Percentiles rank a stretch among this genome's conserved stretches.
These are phyloP conservation scores for Alaudala cheleensis DNA, from an alignment of 2,113 vertebrate genomes.

Conservation along the genomic window DNA sequence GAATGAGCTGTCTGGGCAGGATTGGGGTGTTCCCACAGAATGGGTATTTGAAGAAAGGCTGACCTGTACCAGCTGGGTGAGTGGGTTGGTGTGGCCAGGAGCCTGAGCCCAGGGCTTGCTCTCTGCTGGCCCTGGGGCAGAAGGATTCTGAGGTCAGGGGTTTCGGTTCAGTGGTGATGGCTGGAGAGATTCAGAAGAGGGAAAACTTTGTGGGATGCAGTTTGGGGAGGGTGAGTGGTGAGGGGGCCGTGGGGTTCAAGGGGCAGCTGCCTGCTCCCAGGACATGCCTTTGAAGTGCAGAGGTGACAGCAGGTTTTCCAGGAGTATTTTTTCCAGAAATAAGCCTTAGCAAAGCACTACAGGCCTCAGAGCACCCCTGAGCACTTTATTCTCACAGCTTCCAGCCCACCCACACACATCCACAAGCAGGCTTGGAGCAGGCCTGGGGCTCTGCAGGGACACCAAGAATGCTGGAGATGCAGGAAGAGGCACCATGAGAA, in stretches of 20 bases:
- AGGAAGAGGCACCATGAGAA: not conserved
- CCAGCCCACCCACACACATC: not conserved
- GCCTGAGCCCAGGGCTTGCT: not conserved
- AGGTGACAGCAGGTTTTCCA: not conserved
- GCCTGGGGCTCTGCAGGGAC: not conserved
- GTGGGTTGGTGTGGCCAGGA: not conserved
- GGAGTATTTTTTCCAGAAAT: not conserved
- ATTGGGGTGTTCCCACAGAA: too few species aligned
- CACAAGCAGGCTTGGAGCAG: not conserved
- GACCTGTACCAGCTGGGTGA: not conserved
- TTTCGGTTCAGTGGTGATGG: not conserved
- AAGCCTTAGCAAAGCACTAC: not conserved
- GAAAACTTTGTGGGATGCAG: accelerated
- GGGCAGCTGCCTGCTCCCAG: not conserved
- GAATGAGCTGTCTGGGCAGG: not conserved
- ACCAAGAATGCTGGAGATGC: not conserved
- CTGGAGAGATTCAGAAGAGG: not conserved
- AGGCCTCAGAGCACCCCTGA: not conserved
- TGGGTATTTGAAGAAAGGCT: not conserved
- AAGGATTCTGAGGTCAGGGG: accelerated
- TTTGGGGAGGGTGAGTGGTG: not conserved
- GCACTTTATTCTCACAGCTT: conserved; percentile 34
- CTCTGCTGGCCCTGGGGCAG: not conserved
- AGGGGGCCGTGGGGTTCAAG: not conserved
- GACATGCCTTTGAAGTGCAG: not conserved